Evolutionary conservation across 1,140 invertebrate genomes (phyloP), one percentile per base, ranked within the genome.

Genomic region (Marisa cornuarietis): DNA sequence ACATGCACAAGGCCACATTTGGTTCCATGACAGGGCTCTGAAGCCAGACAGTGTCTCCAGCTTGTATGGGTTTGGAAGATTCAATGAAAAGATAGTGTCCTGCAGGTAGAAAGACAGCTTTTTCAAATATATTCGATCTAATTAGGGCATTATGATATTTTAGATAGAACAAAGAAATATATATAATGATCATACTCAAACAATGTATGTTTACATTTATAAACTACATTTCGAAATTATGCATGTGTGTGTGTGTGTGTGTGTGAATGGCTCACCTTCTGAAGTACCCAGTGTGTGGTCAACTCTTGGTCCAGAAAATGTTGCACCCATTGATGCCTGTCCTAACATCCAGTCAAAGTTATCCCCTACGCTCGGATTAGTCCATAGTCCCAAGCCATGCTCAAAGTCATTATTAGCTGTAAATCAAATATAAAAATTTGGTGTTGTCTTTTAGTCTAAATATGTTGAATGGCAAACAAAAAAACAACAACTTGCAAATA

Each of bases 321-420:
- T 24, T 49, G 83, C 84, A n/a, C 62, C 24, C 13, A 87, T 88
- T 51, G 49, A 16, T 20, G 84, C 84, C 58, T 79, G 81, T 10
- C 86, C 85, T 66, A 88, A 79, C n/a, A 86, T 76, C 88, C 88
- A 90, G 81, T 90, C 88, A 86, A 90, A 89, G 69, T 87, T 71
- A 75, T 90, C 88, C 8, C 75, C 85, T 42, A 76, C 68, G 9
- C 18, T 68, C 11, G 86, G 82, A 79, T 89, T 87, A 11, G 69
- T 85, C 87, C 87, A 88, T 24, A 83, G 81, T 75, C 87, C 86
- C 31, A 84, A 84, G 49, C 85, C 82, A 63, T 79, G 76, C 63
- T 88, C 85, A 85, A 88, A 87, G 63, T 87, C 83, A 79, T 83
- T 86, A 78, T 86, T 86, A 49, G 84, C 87, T 88, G 63, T 42